A percentile compares a stretch with the other conserved stretches of the same genome.
Conservation (phyloP, 2,888 invertebrate genomes). For the Stenotaenia linearis region DNA sequence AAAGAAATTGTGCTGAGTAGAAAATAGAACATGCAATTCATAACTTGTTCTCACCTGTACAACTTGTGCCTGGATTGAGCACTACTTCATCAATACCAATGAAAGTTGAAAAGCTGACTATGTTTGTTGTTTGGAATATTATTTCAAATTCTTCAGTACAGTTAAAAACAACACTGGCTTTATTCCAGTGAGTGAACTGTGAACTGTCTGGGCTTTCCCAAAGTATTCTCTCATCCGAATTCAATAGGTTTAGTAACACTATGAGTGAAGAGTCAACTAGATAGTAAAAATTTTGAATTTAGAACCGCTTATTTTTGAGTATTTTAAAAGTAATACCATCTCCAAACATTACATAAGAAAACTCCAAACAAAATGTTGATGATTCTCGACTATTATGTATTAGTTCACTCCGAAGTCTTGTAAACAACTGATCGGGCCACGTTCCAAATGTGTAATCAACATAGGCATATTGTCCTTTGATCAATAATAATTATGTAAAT, state of each 20-base stretch:
- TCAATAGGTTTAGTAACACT: neutral
- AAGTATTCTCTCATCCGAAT: neutral
- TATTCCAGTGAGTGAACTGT: neutral
- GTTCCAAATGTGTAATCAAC: neutral
- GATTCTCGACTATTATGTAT: neutral
- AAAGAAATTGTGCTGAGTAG: no score
- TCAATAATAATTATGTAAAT: no score
- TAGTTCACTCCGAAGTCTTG: neutral
- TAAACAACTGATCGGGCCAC: neutral
- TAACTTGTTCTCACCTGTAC: no score
- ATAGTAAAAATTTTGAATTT: neutral
- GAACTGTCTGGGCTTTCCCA: neutral
- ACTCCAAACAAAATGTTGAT: neutral
- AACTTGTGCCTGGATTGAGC: neutral
- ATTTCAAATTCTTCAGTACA: neutral
- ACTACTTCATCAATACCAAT: neutral
- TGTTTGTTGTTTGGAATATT: neutral
- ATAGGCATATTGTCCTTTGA: neutral
- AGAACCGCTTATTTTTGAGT: neutral
- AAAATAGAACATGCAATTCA: no score
- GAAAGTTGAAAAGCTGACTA: neutral
- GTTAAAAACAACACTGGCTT: neutral
- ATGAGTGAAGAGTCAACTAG: neutral
- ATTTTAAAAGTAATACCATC: neutral
- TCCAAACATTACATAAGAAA: neutral